Evolutionary conservation across 2,888 invertebrate species (phyloP).

Genomic region (Geotrupes spiniger): DNA sequence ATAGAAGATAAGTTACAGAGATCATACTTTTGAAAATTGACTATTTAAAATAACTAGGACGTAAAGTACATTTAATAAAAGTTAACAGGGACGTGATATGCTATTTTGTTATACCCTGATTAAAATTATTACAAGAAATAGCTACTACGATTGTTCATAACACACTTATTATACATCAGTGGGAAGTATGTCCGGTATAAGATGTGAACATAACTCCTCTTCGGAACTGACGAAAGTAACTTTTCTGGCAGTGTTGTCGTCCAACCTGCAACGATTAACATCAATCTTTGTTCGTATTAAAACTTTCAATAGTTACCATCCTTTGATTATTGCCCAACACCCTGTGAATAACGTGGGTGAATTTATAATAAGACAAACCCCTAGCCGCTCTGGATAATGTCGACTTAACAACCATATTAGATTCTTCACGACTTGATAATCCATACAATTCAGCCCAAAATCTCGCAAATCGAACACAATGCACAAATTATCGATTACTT

Average conservation of each 20-base stretch:
- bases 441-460: conserved; percentile 75
- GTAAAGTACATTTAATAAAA: too few relatives aligned
- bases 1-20: too few relatives aligned
- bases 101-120: conserved; percentile 17
- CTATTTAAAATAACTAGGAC: too few relatives aligned
- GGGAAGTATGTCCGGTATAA: conserved; percentile 77
- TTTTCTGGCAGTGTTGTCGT: conserved; percentile 75
- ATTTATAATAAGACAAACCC: conserved; percentile 72
- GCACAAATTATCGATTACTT: conserved; percentile 74
- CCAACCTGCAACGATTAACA: conserved; percentile 57
- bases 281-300: conserved; percentile 7
- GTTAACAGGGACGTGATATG: too few relatives aligned
- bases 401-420: conserved; percentile 73
- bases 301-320: conserved; percentile 55
- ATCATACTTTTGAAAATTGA: too few relatives aligned
- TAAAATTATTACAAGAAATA: conserved; percentile 4
- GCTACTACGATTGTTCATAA: background rate
- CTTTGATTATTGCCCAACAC: conserved; percentile 74
- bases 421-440: conserved; percentile 76
- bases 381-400: conserved; percentile 76
- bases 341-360: conserved; percentile 72
- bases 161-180: conserved; percentile 56
- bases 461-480: conserved; percentile 75
- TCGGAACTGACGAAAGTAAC: conserved; percentile 70
- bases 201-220: conserved; percentile 67